Evolutionary conservation across 2,888 invertebrate species (phyloP), one percentile per base, ranked within the genome.

Genomic region (Thymelicus acteon): DNA sequence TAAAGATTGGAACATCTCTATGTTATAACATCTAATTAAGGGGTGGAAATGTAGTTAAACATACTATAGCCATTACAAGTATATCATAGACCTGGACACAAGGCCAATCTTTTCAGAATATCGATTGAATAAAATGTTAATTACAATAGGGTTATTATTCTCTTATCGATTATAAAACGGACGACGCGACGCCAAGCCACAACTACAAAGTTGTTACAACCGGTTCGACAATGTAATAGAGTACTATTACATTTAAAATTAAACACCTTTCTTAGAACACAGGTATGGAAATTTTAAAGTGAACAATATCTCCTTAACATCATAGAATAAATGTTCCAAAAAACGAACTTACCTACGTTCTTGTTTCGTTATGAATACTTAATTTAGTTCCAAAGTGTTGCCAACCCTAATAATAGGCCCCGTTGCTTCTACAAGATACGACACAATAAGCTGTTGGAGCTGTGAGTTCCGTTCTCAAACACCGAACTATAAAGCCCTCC

Each of bases 341-440:
- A 60, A 60, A 60, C 3, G 15, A 39, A 40, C 40, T 7, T 31
- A 13, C 31, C 6, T 57, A 57, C 37, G 58, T 40, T 60, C 15
- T 5, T 0, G 15, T 40, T 15, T 60, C 15, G 39, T 40, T 60
- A 40, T 60, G 60, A 60, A 60, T 60, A 39, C 15, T 60, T 60
- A 60, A 60, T 40, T 40, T 60, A 15, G n/a, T 60, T 60, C 7
- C 15, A 39, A 40, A 60, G 60, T 60, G n/a, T 40, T 60, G 60
- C 60, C 60, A 60, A 13, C 8, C 15, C 60, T 40, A 60, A 60
- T 60, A 60, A 60, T 60, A 60, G 60, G 40, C 60, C 10, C 39
- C 60, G 60, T 60, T 60, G 60, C 39, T n/a, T 39, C 60, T 60
- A 60, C 60, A 60, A 60, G 60, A 60, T 60, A 60, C 60, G 60